Base-by-base conservation (phyloP, 2,113 vertebrate species). In the Erythrocercus mccallii region DNA sequence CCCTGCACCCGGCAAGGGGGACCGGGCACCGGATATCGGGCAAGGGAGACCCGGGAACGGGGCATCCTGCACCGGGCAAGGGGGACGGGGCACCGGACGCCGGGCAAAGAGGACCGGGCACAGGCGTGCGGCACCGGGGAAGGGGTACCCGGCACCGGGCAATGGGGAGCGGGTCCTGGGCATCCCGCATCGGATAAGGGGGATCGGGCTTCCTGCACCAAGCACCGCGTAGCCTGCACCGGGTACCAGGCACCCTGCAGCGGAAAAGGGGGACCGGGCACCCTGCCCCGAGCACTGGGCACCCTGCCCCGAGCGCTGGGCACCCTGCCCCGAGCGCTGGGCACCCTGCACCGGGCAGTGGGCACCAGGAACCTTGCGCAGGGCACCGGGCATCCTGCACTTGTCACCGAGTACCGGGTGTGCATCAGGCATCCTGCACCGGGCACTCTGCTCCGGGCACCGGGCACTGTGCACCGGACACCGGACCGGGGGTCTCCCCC, bases 31-130 rank as follows among this genome's bases (percentile, higher is more conserved):
- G 24, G 44, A 18, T 20, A 38, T 19, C 22, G 58, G 58, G 6
- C 18, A 1, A 7, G 1, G 6, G 53, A 13, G 1, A 35, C 11
- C 23, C 31, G 60, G 60, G 37, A 37, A 14, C 7, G 15, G 65
- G n/a, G 66, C 22, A 0, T 27, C 17, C 31, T 33, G 54, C 30
- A 1, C 10, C 15, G 18, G 31, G 60, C 1, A 3, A 23, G 0
- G 51, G 44, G 53, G 9, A 48, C 27, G 13, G 71, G 50, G 35
- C 57, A 37, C 5, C 6, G 58, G 25, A 38, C 11, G 16, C 58
- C 35, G 58, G 58, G 58, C 8, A 19, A 42, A 42, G 12, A 13
- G 40, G 40, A 15, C 40, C 40, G 40, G 40, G 11, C 40, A 42
- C 18, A 22, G 50, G 15, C n/a, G 13, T 31, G 10, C 53, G 31